Conservation (phyloP, 2,888 invertebrate genomes). For the Drosophila pegasa region DNA sequence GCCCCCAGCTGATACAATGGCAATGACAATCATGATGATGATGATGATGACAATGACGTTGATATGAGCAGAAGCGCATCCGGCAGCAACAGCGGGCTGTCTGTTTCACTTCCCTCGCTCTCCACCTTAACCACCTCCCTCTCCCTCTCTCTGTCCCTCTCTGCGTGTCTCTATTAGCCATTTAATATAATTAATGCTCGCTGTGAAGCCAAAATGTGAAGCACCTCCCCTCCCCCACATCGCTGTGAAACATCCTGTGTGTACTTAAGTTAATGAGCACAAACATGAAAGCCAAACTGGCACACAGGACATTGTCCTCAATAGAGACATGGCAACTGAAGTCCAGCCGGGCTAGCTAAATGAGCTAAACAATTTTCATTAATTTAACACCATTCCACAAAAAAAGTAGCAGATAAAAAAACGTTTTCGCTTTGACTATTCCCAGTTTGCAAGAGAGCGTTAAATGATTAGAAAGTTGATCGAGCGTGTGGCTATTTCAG, state of each 20-base stretch:
- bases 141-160: not conserved
- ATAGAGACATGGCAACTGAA: constrained; percentile 22
- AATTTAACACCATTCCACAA: constrained; percentile 31
- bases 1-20: constrained; percentile 25
- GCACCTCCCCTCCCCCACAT: not conserved
- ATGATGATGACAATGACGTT: constrained; percentile 7
- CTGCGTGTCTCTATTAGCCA: not conserved
- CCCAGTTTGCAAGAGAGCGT: constrained; percentile 7
- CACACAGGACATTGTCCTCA: constrained; percentile 37
- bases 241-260: constrained; percentile 12
- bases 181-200: constrained; percentile 37
- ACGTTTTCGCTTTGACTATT: constrained; percentile 1
- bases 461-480: constrained; percentile 12
- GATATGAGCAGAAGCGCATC: constrained; percentile 33
- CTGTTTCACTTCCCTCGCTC: constrained; percentile 7
- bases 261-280: constrained; percentile 37
- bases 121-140: not conserved
- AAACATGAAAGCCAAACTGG: constrained; percentile 44
- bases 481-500: not conserved
- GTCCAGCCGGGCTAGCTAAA: constrained; percentile 15
- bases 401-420: too few species aligned
- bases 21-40: constrained; percentile 18
- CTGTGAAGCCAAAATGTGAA: constrained; percentile 20
- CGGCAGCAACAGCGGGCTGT: constrained; percentile 28
- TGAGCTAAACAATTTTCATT: constrained; percentile 38